Conservation (phyloP, 2,113 vertebrate species). For the Girardinichthys multiradiatus region DNA sequence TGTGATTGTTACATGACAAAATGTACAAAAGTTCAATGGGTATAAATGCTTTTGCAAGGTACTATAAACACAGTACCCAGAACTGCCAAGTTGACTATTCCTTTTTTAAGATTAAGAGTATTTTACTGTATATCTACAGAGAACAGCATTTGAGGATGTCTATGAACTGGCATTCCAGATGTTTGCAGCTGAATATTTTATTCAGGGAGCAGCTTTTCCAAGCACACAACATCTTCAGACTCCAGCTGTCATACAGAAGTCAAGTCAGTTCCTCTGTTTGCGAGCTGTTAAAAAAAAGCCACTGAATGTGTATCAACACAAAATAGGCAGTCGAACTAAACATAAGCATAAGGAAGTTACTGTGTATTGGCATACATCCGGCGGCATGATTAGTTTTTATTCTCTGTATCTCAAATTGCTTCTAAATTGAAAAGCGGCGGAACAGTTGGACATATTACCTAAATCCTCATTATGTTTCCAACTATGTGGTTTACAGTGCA, state of each 20-base stretch:
- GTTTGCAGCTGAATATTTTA: slow-evolving; percentile 40
- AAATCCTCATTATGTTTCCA: slow-evolving; percentile 32
- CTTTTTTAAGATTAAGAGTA: slow-evolving; percentile 19
- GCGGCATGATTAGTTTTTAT: slow-evolving; percentile 57
- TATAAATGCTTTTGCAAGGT: too few relatives aligned
- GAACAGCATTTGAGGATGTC: slow-evolving; percentile 23
- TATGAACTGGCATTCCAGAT: slow-evolving; percentile 40
- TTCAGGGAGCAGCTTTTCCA: slow-evolving; percentile 59
- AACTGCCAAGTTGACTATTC: neutral
- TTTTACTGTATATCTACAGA: slow-evolving; percentile 10
- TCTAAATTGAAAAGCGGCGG: slow-evolving; percentile 36
- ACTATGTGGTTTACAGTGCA: slow-evolving; percentile 36
- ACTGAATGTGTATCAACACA: slow-evolving; percentile 64
- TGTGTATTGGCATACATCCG: slow-evolving; percentile 41
- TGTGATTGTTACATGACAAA: neutral
- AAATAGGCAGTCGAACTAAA: slow-evolving; percentile 69
- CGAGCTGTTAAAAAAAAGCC: slow-evolving; percentile 20
- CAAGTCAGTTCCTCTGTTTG: slow-evolving; percentile 55
- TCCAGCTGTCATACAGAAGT: slow-evolving; percentile 64
- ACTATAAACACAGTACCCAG: neutral
- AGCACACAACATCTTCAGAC: slow-evolving; percentile 54
- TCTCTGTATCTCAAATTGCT: slow-evolving; percentile 39
- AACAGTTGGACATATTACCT: slow-evolving; percentile 21
- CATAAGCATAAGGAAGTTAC: slow-evolving; percentile 45
- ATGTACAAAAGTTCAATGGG: too few relatives aligned